Base-by-base conservation (phyloP, 1,140 invertebrate genomes). In the Gerris buenoi region DNA sequence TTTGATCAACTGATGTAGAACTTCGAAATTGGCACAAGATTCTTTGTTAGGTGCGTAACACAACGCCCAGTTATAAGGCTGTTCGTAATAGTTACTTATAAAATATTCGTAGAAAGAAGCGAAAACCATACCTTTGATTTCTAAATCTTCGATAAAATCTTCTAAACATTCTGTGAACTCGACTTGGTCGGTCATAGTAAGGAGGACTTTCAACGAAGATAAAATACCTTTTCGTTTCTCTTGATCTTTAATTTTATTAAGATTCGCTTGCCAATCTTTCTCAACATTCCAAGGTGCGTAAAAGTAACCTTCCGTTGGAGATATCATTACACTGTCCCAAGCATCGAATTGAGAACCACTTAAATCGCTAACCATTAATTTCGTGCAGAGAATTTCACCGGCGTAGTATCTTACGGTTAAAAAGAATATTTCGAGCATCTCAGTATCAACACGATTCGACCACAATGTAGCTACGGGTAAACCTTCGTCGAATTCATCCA, bases 401-500 rank as follows among this genome's bases (percentile, higher is more conserved):
- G 56, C 58, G 15, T 59, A 25, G 18, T 27, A 13, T 59, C 62
- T 64, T 18, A 69, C 10, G 1, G 27, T 29, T 3, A 15, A 2
- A 25, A 68, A 61, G 23, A 68, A 63, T 27, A 68, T 28, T 27
- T 33, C 25, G 26, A 68, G 27, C 1, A 25, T 65, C 15, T 28
- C 59, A 26, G 56, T 56, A 63, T 68, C 57, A 25, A 27, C 46
- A 27, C 25, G 27, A 60, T 64, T 63, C n/a, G 60, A 29, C 25
- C 69, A 69, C 23, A 62, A 67, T 62, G 29, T 61, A 27, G 67
- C 68, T 26, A 59, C 63, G 18, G 69, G 69, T 63, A 65, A 66
- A 26, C 27, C 60, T 64, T 66, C 57, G 1, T 68, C 64, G 33
- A 28, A 68, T 62, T 70, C 67, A 61, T 69, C 67, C n/a, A 67